phyloP scores from a whole-genome alignment of 2,888 invertebrate genomes.

The Sepiola atlantica region DNA sequence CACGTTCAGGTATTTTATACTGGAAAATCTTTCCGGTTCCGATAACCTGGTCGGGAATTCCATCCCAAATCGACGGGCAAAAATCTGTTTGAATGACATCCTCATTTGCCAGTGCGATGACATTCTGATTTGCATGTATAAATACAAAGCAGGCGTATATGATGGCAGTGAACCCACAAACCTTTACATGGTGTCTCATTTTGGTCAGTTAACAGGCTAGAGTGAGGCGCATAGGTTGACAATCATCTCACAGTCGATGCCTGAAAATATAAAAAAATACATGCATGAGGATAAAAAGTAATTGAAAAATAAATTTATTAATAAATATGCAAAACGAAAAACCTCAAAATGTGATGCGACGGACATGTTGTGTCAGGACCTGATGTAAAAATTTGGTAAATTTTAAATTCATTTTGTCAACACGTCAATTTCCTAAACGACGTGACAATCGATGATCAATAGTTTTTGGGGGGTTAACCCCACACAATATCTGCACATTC shows the following conservation, averaged over 20 bases:
- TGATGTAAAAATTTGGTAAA: too few relatives aligned
- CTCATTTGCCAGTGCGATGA: background rate
- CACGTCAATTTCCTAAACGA: too few relatives aligned
- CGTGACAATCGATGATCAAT: too few relatives aligned
- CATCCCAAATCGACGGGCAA: slow-evolving; percentile 34
- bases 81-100: background rate
- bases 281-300: background rate
- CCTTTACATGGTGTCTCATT: background rate
- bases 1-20: slow-evolving; percentile 16
- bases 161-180: background rate
- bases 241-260: background rate
- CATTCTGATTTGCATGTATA: background rate
- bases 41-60: slow-evolving; percentile 41
- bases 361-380: too few relatives aligned
- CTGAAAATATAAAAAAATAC: background rate
- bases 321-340: background rate
- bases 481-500: too few relatives aligned
- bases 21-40: slow-evolving; percentile 33
- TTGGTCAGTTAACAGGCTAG: background rate
- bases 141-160: slow-evolving; percentile 14
- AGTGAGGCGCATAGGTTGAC: background rate
- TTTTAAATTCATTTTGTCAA: too few relatives aligned
- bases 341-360: too few relatives aligned
- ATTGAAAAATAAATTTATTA: background rate
- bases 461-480: too few relatives aligned